phyloP scores from a whole-genome alignment of 53 echinoderm and acorn worm species.

The Patiria pectinifera region DNA sequence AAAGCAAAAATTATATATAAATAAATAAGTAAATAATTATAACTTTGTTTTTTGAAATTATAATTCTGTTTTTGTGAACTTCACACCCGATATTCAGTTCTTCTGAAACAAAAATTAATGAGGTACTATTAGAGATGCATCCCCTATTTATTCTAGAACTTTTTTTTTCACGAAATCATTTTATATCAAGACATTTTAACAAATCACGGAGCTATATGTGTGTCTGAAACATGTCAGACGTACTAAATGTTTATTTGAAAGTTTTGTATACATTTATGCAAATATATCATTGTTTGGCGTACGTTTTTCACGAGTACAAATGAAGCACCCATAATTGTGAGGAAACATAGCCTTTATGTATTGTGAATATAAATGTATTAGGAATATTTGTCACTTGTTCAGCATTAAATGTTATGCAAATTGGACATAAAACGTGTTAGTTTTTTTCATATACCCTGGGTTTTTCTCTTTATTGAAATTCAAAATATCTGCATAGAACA shows the following conservation, averaged over 20 bases:
- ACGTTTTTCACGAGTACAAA: not conserved
- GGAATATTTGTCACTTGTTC: not conserved
- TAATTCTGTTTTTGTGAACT: too few relatives aligned
- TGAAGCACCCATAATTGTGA: not conserved
- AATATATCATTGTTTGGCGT: not conserved
- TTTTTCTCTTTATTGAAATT: not conserved
- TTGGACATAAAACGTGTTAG: not conserved
- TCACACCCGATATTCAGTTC: too few relatives aligned
- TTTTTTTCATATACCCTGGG: too few relatives aligned
- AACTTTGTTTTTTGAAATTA: too few relatives aligned
- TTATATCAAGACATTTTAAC: not conserved
- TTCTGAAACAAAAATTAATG: too few relatives aligned
- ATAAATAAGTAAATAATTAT: too few relatives aligned
- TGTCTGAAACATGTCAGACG: too few relatives aligned
- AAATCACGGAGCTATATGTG: not conserved
- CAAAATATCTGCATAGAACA: not conserved
- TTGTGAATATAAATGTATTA: not conserved
- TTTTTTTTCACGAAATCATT: not conserved
- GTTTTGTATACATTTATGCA: not conserved
- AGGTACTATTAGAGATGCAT: too few relatives aligned
- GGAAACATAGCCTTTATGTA: not conserved
- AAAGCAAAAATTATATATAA: too few relatives aligned
- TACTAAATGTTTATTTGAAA: not conserved
- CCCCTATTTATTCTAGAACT: not conserved
- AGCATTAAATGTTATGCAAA: conserved; percentile 34